Evolutionary conservation across 2,797 vertebrate species (phyloP), one percentile per base, ranked within the genome.

Genomic region (Neopelma chrysocephalum): DNA sequence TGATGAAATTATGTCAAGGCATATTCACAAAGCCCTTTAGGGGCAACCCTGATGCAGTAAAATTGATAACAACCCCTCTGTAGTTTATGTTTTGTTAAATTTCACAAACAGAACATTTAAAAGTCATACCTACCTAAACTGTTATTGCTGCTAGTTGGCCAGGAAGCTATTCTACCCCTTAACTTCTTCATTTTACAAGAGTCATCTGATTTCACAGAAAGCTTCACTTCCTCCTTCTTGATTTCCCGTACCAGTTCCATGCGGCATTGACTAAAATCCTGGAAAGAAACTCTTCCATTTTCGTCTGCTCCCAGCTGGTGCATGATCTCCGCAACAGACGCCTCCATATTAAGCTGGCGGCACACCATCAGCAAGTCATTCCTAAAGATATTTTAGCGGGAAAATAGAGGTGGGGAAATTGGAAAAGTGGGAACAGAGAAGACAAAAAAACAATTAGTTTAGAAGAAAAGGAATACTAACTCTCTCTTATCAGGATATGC

Each of bases 321-420:
- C 98, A 98, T 98, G 90, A 98, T 98, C 94, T 98, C 97, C 15
- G 82, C 86, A n/a, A 98, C 98, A 82, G 98, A 98, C 4, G 97
- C 97, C 82, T 98, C 98, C 98, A 98, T 98, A 90, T 98, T 98
- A 87, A 98, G 70, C 58, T 98, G 98, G 76, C 98, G 97, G 82
- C 98, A 98, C 73, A 98, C 97, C 98, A 98, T 98, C 92, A 98
- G 94, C 95, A 99, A 97, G 93, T 98, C 98, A 93, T 98, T 99
- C 97, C 98, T 99, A 85, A 50, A 84, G 91, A 90, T 45, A 50
- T 89, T 96, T 85, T 60, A 82, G 80, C 62, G 77, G 40, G 81
- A 70, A 87, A 80, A 79, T 20, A 11, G 23, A 61, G 45, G 4
- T 14, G 57, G 36, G 53, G 26, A 22, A 60, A 72, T 81, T 61